These are phyloP conservation scores for Acanthis flammea DNA, from an alignment of 2,797 vertebrate genomes.

Conservation along the genomic window DNA sequence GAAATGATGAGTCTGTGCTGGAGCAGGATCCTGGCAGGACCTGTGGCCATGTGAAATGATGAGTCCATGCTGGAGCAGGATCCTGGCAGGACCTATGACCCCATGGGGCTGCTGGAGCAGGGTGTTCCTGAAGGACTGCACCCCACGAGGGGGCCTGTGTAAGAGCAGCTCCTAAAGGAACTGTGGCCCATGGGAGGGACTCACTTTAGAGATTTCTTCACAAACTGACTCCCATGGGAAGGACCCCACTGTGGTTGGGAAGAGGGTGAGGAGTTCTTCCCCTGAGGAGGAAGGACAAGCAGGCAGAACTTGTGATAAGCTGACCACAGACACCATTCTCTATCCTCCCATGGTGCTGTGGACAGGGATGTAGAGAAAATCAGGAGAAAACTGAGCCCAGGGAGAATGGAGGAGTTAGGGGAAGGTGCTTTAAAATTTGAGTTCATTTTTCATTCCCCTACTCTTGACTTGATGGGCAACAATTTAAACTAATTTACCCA, in stretches of 20 bases:
- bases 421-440: neutral
- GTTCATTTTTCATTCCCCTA: neutral
- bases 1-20: neutral
- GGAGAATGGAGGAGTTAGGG: neutral
- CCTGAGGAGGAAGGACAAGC: neutral
- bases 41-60: too few species aligned
- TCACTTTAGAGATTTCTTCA: neutral
- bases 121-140: neutral
- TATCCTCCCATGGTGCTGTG: rapidly evolving
- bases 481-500: neutral
- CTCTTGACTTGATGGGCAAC: neutral
- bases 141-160: rapidly evolving
- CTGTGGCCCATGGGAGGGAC: neutral
- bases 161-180: rapidly evolving
- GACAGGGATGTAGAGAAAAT: neutral
- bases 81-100: neutral
- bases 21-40: neutral
- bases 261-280: neutral
- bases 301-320: neutral
- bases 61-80: too few species aligned
- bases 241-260: neutral
- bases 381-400: neutral
- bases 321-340: neutral
- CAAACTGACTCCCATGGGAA: neutral
- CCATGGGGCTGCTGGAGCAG: neutral